Evolutionary conservation across 2,888 invertebrate genomes (phyloP).

Genomic region (Oxycera nigricornis): DNA sequence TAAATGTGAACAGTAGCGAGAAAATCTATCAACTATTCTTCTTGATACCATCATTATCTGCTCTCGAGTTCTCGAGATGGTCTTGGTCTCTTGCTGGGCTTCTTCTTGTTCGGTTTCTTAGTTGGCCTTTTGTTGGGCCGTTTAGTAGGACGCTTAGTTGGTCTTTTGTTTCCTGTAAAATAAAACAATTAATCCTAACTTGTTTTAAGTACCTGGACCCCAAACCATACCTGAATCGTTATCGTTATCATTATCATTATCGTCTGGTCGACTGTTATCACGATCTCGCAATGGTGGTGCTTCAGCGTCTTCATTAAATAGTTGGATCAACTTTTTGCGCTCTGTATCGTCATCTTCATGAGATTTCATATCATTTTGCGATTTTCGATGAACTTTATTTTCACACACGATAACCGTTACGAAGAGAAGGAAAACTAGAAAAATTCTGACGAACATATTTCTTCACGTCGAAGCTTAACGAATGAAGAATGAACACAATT

Average conservation of each 20-base stretch:
- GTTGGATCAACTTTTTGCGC: neutral
- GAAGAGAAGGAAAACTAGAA: too few species aligned
- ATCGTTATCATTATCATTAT: neutral
- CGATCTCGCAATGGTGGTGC: neutral
- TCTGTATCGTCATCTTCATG: neutral
- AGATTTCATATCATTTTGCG: too few species aligned
- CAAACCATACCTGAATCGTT: neutral
- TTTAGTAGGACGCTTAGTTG: neutral
- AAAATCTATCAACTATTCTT: too few species aligned
- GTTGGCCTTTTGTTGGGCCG: neutral
- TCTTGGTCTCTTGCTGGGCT: slow-evolving; percentile 9
- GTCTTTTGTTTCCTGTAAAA: neutral
- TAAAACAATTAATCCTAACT: neutral
- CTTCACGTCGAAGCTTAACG: too few species aligned
- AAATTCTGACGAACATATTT: too few species aligned
- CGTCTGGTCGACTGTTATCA: neutral
- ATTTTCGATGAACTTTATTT: too few species aligned
- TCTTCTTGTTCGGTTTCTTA: slow-evolving; percentile 16
- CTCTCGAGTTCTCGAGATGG: too few species aligned
- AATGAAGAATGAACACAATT: too few species aligned
- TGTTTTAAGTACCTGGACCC: neutral
- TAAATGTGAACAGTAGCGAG: too few species aligned
- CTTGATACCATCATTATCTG: too few species aligned
- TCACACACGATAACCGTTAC: too few species aligned
- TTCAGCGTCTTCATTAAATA: slow-evolving; percentile 11